Evolutionary conservation across 2,113 vertebrate genomes (phyloP).

Genomic region (Colossoma macropomum): DNA sequence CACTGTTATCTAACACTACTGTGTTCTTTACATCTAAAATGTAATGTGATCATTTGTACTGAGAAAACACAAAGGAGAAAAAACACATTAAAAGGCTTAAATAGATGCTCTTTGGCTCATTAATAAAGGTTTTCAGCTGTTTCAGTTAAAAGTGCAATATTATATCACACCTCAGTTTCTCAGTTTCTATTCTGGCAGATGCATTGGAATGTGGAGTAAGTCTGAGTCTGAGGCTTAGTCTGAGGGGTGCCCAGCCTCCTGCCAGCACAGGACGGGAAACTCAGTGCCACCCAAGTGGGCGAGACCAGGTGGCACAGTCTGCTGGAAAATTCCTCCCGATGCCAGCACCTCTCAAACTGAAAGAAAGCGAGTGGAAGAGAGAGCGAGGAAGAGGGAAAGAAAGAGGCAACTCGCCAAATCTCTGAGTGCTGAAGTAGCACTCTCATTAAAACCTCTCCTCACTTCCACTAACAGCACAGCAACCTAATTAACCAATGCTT

Average conservation of each 20-base stretch:
- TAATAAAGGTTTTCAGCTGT: too few species aligned
- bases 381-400: neutral
- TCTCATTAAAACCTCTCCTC: constrained; percentile 41
- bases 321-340: constrained; percentile 33
- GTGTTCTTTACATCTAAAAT: too few species aligned
- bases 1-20: too few species aligned
- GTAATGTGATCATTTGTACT: too few species aligned
- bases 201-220: neutral
- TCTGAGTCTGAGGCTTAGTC: neutral
- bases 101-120: too few species aligned
- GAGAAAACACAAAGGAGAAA: too few species aligned
- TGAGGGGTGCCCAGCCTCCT: neutral
- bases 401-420: constrained; percentile 33
- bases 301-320: constrained; percentile 18
- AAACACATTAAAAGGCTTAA: too few species aligned
- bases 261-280: neutral
- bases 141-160: too few species aligned
- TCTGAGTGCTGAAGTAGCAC: constrained; percentile 55
- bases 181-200: neutral
- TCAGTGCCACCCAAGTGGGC: constrained; percentile 48
- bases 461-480: neutral
- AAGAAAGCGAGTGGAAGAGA: neutral
- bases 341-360: constrained; percentile 26
- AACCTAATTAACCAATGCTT: constrained; percentile 33
- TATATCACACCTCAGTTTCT: too few species aligned